A percentile compares a stretch with the other conserved stretches of the same genome.
phyloP scores from a whole-genome alignment of 1,140 invertebrate genomes.

The Micrasema minimum region DNA sequence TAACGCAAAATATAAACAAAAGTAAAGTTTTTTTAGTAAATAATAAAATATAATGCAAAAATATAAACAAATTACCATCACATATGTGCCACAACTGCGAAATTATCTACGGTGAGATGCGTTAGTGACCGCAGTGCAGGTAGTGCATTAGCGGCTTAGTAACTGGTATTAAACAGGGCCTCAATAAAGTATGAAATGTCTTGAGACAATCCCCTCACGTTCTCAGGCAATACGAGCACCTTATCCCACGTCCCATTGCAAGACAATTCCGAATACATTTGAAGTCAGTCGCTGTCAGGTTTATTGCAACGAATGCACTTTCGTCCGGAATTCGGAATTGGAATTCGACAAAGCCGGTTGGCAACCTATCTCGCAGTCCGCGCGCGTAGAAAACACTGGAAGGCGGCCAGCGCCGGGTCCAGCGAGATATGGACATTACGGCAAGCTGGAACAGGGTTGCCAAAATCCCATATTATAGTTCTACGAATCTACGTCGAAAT shows the following conservation, averaged over 20 bases:
- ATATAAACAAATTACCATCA: no score
- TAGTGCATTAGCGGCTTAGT: no score
- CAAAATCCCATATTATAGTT: neutral
- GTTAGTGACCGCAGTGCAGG: no score
- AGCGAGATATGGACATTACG: constrained; percentile 32
- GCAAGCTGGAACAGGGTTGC: constrained; percentile 16
- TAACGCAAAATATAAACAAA: no score
- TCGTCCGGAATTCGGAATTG: constrained; percentile 28
- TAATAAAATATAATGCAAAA: no score
- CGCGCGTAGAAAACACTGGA: constrained; percentile 17
- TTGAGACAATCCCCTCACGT: constrained; percentile 14
- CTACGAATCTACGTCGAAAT: neutral
- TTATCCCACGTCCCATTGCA: constrained; percentile 19
- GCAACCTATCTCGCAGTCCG: constrained; percentile 35
- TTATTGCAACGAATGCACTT: constrained; percentile 40
- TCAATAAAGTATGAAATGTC: neutral
- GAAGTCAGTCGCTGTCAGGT: constrained; percentile 26
- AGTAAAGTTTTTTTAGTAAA: no score
- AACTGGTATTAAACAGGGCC: no score
- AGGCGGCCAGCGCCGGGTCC: neutral
- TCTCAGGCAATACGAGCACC: constrained; percentile 10
- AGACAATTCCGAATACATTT: constrained; percentile 36
- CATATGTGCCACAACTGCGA: no score
- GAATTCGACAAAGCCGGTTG: constrained; percentile 31
- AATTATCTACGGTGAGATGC: no score